Base-by-base conservation (phyloP, 2,113 vertebrate genomes). In the Isichthys henryi region DNA sequence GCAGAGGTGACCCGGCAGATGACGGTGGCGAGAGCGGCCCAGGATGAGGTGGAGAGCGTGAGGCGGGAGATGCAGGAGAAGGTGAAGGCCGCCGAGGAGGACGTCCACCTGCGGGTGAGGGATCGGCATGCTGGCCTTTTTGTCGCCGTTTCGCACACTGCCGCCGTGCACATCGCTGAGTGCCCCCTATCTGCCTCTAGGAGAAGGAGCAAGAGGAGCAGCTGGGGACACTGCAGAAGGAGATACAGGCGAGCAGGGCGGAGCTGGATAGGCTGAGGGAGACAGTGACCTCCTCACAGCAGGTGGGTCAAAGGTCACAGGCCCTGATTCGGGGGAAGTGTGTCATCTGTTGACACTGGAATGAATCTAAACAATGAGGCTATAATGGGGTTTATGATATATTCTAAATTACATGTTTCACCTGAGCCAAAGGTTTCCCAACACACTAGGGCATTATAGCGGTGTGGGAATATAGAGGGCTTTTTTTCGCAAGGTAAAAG, bases 1-100 rank as follows among this genome's bases (percentile, higher is more conserved):
- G 98, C 98, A 0, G 98, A 99, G 93, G 98, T 99, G 92, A 98
- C 97, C 86, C 97, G 97, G 82, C 98, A 99, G 94, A 96, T 99
- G 93, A 98, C 97, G 0, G 92, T 94, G 88, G 97, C 97, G 23
- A 96, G 96, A 46, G 97, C 97, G 13, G 96, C 96, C 0, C 97
- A 99, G 90, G 98, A 96, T 0, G 98, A 99, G 9, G 94, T 97
- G 90, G 97, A 98, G 35, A 94, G 91, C 5, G 96, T 98, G 90
- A 97, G 96, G 92, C 97, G 95, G 90, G 98, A 98, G 88, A 96
- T 99, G 92, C 96, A 97, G 91, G 97, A 98, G 88, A 96, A 96
- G 48, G 95, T 98, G 92, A 97, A 97, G 92, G 94, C 94, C 0
- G 91, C 97, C 19, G 96, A 97, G n/a, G 97, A 98, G 62, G 94